Evolutionary conservation across 2,888 invertebrate genomes (phyloP), one percentile per base, ranked within the genome.

Genomic region (Nemotelus nigrinus): DNA sequence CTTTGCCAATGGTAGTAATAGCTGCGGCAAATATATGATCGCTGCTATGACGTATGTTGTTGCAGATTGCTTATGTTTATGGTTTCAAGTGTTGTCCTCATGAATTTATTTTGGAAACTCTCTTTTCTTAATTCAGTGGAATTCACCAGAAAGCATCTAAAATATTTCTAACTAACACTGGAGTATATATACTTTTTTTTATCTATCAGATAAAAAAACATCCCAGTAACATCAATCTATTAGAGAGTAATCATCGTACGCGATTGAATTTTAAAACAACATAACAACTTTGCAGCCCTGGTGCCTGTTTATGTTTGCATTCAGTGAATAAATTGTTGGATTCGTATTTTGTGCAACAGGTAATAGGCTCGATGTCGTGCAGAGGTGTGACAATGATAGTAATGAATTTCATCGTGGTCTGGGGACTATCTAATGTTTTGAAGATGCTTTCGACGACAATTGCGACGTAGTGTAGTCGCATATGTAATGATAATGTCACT

Each of bases 361-460:
- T 72, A 55, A 72, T 45, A n/a, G 10, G 50, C 48, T 48, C 39
- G 43, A 53, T 7, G 7, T 41, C 60, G 60, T 74, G 48, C 60
- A 63, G 41, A 63, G 74, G 74, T 74, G 74, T 74, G 74, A 74
- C 63, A 74, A 60, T 74, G 63, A 74, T 60, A 48, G 74, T 60
- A 74, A 74, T 48, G 60, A 74, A 58, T 57, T 58, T 47, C 57
- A 57, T 3, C 45, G 47, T 8, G 48, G 10, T 10, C 50, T 41
- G n/a, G 39, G 25, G 70, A 43, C 55, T n/a, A 44, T 70, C 70
- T 53, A 70, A 70, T 53, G n/a, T 43, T 70, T 70, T 53, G 70
- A 70, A 53, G 70, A 55, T 55, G 47, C 45, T 58, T 7, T 58
- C 72, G 72, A 70, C 25, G 25, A 25, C 25, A 25, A 25, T 25